Percentiles rank a stretch among this genome's conserved stretches.
These are phyloP conservation scores for Apamea epomidion DNA, from an alignment of 2,888 invertebrate genomes.

Conservation along the genomic window DNA sequence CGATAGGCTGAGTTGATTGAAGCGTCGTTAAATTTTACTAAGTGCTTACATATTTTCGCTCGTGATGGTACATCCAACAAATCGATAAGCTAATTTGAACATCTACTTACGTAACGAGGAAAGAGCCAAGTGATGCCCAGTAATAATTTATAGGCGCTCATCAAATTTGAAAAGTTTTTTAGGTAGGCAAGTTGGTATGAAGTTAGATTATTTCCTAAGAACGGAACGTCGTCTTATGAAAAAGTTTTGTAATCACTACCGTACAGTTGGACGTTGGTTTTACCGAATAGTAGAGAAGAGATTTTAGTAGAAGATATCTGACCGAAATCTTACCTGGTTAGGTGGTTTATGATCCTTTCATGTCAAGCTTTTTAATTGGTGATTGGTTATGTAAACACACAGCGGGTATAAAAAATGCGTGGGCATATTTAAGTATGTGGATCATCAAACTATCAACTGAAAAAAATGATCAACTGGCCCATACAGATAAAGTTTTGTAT, in stretches of 20 bases:
- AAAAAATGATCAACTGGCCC: no score
- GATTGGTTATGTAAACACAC: not conserved
- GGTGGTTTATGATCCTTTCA: not conserved
- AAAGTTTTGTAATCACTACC: conserved; percentile 60
- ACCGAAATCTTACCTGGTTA: conserved; percentile 22
- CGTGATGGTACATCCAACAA: conserved; percentile 33
- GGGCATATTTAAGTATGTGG: not conserved
- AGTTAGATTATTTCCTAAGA: conserved; percentile 67
- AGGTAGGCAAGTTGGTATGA: conserved; percentile 51
- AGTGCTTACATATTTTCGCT: not conserved
- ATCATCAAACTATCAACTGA: not conserved
- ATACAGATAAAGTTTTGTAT: no score
- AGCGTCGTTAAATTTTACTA: not conserved
- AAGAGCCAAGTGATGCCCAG: conserved; percentile 16
- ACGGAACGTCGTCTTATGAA: conserved; percentile 57
- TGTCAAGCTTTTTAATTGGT: conserved; percentile 3
- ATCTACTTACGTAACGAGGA: conserved; percentile 31
- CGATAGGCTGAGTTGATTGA: not conserved
- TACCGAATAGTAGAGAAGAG: conserved; percentile 15
- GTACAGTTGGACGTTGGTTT: conserved; percentile 39
- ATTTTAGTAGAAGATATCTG: conserved; percentile 28
- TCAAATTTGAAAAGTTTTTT: conserved; percentile 67
- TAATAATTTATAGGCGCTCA: conserved; percentile 63
- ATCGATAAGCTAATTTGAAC: conserved; percentile 52
- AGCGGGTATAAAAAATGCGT: not conserved